Conservation (phyloP, 1,140 invertebrate species). For the Pygmarrhopalites habei region DNA sequence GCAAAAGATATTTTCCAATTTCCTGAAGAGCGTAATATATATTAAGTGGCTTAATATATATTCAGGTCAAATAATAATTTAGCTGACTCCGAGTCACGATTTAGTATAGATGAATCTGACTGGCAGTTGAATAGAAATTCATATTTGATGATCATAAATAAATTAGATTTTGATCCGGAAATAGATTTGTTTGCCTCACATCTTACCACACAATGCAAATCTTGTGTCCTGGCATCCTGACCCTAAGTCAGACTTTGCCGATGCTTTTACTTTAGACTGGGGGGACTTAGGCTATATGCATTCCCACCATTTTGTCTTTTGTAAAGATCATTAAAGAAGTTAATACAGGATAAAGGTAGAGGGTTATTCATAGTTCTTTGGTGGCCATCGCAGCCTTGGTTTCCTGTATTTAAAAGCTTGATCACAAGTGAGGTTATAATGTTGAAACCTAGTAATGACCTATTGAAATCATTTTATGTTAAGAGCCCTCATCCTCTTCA, state of each 20-base stretch:
- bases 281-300: background rate
- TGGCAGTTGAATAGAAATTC: background rate
- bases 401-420: background rate
- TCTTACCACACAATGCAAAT: background rate
- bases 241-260: background rate
- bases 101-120: background rate
- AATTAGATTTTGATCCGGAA: background rate
- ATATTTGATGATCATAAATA: conserved; percentile 1
- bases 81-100: conserved; percentile 12
- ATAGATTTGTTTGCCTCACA: conserved; percentile 9
- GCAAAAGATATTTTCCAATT: conserved; percentile 16
- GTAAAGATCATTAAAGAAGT: background rate
- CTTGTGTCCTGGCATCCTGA: conserved; percentile 9
- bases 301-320: conserved; percentile 14
- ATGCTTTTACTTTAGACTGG: background rate
- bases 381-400: conserved; percentile 10
- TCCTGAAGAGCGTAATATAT: background rate
- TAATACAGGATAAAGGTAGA: background rate
- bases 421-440: background rate
- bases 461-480: too few relatives aligned
- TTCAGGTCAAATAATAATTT: background rate
- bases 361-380: background rate
- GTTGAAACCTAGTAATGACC: too few relatives aligned
- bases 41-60: conserved; percentile 11
- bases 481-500: too few relatives aligned